Evolutionary conservation across 2,113 vertebrate genomes (phyloP).

Genomic region (Alligator sinensis): DNA sequence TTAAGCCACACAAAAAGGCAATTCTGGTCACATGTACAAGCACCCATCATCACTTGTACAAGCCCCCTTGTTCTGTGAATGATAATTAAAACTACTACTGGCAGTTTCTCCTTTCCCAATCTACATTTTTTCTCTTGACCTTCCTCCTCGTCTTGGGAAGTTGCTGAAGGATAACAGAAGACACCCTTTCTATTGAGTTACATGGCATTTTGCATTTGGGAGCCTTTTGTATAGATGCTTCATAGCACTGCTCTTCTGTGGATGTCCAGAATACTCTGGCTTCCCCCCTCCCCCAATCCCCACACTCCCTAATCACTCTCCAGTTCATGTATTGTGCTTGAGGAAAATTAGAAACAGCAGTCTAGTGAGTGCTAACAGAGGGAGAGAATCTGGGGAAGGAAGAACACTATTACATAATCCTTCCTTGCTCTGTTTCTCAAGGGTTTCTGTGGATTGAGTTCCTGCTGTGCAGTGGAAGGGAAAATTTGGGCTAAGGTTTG

Average conservation of each 20-base stretch:
- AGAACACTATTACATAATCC: fast-evolving
- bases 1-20: too few relatives aligned
- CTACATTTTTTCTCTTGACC: not conserved
- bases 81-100: not conserved
- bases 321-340: not conserved
- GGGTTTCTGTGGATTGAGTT: not conserved
- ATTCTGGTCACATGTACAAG: too few relatives aligned
- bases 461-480: not conserved
- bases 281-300: not conserved
- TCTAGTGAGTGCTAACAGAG: not conserved
- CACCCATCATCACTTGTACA: too few relatives aligned
- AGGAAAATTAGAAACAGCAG: not conserved
- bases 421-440: not conserved
- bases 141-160: not conserved
- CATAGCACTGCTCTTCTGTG: not conserved
- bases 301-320: not conserved
- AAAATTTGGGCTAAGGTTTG: not conserved
- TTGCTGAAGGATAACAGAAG: not conserved
- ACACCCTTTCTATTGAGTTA: not conserved
- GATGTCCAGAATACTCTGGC: not conserved
- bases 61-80: not conserved
- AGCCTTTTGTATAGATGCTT: not conserved
- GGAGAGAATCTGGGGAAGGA: not conserved
- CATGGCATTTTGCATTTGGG: not conserved
- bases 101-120: not conserved